Evolutionary conservation across 1,140 invertebrate species (phyloP).

Genomic region (Trichonephila clavata): DNA sequence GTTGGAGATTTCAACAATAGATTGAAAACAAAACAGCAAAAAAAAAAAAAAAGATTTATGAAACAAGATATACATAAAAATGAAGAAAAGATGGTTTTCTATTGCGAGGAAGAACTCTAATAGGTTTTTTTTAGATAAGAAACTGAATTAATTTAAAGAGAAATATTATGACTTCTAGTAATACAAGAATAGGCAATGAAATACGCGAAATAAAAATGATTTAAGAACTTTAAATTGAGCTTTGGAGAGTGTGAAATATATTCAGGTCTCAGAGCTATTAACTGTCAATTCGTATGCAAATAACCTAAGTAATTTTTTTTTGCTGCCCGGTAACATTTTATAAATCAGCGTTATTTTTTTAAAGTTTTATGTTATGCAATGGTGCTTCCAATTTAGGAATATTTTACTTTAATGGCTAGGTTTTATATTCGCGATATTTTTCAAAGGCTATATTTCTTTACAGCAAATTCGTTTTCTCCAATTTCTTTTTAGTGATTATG

Average conservation of each 20-base stretch:
- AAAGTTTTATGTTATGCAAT: not conserved
- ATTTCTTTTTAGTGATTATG: not conserved
- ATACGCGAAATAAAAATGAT: slow-evolving; percentile 39
- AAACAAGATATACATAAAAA: not conserved
- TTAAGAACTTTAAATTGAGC: slow-evolving; percentile 47
- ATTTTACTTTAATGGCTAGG: slow-evolving; percentile 39
- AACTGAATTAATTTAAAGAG: slow-evolving; percentile 44
- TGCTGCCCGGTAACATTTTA: not conserved
- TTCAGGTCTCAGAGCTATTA: slow-evolving; percentile 1
- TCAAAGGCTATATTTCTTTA: not conserved
- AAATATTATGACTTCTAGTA: slow-evolving; percentile 20
- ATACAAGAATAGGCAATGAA: not conserved
- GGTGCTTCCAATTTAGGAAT: slow-evolving; percentile 5
- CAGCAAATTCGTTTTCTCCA: not conserved
- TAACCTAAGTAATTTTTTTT: not conserved
- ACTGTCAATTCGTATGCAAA: slow-evolving; percentile 50
- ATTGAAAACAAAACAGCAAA: not conserved
- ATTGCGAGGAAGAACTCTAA: not conserved
- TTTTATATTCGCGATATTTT: not conserved
- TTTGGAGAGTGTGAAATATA: not conserved
- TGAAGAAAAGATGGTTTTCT: not conserved
- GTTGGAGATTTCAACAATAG: slow-evolving; percentile 21
- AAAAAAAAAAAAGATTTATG: not conserved
- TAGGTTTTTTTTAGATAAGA: not conserved
- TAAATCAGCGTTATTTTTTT: slow-evolving; percentile 44